Evolutionary conservation across 2,888 invertebrate genomes (phyloP).

Genomic region (Neocrepidodera transversa): DNA sequence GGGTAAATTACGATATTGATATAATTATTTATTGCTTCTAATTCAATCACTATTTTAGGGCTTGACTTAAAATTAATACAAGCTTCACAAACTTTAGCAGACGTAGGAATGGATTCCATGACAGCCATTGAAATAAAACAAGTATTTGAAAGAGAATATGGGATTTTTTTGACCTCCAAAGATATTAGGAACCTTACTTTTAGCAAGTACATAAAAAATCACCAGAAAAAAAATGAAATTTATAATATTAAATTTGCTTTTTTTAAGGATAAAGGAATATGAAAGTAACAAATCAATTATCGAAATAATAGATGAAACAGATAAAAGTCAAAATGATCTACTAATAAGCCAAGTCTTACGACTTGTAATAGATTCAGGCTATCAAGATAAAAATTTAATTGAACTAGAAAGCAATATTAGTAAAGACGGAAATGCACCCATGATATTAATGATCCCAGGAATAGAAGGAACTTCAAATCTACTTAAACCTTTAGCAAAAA

Average conservation of each 20-base stretch:
- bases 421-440: slow-evolving; percentile 44
- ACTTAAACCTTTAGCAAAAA: slow-evolving; percentile 63
- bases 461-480: slow-evolving; percentile 70
- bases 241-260: no score
- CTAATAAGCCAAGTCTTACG: neutral
- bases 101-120: slow-evolving; percentile 96
- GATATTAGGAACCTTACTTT: slow-evolving; percentile 85
- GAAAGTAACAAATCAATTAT: neutral
- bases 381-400: slow-evolving; percentile 56
- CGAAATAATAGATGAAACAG: no score
- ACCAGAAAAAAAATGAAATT: no score
- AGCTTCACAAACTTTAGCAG: slow-evolving; percentile 75
- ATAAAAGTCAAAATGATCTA: neutral
- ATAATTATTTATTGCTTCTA: no score
- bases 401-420: slow-evolving; percentile 2
- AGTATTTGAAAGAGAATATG: slow-evolving; percentile 86
- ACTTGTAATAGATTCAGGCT: slow-evolving; percentile 55
- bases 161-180: slow-evolving; percentile 83
- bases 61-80: slow-evolving; percentile 67
- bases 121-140: slow-evolving; percentile 98
- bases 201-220: slow-evolving; percentile 62
- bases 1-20: no score
- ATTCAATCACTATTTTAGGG: slow-evolving; percentile 4
- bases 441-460: slow-evolving; percentile 71
- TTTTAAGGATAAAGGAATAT: slow-evolving; percentile 4